Evolutionary conservation across 2,797 vertebrate species (phyloP).

Genomic region (Platyrinchus mystaceus): DNA sequence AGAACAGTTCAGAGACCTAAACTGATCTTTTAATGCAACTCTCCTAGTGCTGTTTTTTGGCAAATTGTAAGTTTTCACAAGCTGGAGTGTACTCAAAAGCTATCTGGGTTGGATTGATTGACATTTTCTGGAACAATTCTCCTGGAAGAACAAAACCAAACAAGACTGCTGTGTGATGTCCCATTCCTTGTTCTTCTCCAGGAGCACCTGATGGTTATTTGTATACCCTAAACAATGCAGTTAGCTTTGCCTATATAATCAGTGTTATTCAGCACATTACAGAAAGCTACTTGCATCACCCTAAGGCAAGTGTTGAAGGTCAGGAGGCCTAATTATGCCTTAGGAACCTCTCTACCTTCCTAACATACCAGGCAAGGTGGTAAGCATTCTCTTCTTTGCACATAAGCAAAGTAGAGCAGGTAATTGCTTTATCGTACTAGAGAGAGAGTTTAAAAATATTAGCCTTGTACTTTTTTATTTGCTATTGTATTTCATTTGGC

Average conservation of each 20-base stretch:
- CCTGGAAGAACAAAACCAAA: not conserved
- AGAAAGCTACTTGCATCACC: not conserved
- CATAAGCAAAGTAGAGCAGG: not conserved
- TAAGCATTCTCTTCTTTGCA: not conserved
- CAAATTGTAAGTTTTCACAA: not conserved
- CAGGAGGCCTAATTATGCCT: not conserved
- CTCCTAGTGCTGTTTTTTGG: not conserved
- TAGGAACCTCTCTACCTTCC: not conserved
- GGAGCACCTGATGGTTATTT: not conserved
- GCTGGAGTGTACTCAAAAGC: not conserved
- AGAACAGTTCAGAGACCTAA: not conserved
- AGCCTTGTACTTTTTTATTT: too few relatives aligned
- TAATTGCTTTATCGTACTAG: not conserved
- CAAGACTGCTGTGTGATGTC: fast-evolving
- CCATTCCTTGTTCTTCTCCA: not conserved
- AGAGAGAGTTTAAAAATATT: not conserved
- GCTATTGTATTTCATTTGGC: not conserved
- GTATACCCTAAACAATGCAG: not conserved
- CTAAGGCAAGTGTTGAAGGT: not conserved
- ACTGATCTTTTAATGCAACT: not conserved
- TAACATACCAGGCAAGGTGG: not conserved
- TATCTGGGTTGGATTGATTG: not conserved
- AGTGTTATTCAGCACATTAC: not conserved
- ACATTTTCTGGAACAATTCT: not conserved
- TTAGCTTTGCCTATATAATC: not conserved